Base-by-base conservation (phyloP, 2,797 vertebrate genomes). In the Urocyon cinereoargenteus region DNA sequence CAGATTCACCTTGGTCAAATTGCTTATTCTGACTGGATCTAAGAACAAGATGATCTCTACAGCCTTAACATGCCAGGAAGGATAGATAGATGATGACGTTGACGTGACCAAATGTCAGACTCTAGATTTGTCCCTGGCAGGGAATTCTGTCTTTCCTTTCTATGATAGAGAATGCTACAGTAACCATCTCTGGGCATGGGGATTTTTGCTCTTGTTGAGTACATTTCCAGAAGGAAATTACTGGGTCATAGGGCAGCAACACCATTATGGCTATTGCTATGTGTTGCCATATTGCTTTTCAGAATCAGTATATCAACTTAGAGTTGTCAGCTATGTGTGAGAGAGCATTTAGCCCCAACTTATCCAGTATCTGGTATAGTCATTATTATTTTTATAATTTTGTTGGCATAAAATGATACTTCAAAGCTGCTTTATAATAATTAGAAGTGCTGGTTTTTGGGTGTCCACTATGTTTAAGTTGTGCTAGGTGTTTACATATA, bases 201-300 rank as follows among this genome's bases (percentile, higher is more conserved):
- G 11, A 68, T 86, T 57, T 92, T 45, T 90, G 59, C 59, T 96
- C 85, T 77, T 93, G 45, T 93, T 92, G 57, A 93, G 68, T 91
- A 89, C 11, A 59, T 81, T 95, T 93, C 68, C 73, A 86, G 83
- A 89, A 81, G 77, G 85, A 92, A 92, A 75, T 83, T 28, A 78
- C 40, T 92, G 82, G 34, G 62, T 92, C 62, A 64, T 34, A 85
- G 89, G 87, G 10, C 64, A 72, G 72, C 40, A 83, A 55, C 26
- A 61, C 64, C 51, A 59, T 40, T 85, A 49, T 83, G 12, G 24
- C 31, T 72, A 15, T 81, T 82, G 51, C 77, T 66, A 0, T 91
- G n/a, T 79, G 51, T 96, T 90, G 75, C 68, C 24, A 1, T n/a
- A 19, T 94, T 75, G 73, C 68, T 91, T 61, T 88, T 84, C 62